These are phyloP conservation scores for Odocoileus virginianus DNA, from an alignment of 2,113 vertebrate species.

Conservation along the genomic window DNA sequence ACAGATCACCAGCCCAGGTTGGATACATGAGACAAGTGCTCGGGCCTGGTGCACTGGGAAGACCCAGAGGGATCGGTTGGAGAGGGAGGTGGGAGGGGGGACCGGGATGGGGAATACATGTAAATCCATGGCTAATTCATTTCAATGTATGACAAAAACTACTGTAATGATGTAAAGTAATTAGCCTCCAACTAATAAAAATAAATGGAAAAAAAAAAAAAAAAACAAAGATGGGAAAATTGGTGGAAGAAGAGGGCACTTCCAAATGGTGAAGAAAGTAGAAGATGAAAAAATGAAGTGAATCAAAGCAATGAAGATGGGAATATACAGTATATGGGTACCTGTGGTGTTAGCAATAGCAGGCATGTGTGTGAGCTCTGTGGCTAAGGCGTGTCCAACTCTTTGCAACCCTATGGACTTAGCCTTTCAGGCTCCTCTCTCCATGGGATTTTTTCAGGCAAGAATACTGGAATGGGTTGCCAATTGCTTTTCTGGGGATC, in stretches of 20 bases:
- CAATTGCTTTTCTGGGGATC: background rate
- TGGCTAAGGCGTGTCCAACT: background rate
- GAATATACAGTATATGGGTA: accelerated
- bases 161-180: too few relatives aligned
- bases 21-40: too few relatives aligned
- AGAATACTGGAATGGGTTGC: background rate
- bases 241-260: background rate
- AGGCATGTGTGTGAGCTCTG: background rate
- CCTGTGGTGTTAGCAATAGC: background rate
- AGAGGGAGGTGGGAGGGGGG: too few relatives aligned
- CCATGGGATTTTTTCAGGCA: background rate
- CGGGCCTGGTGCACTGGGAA: too few relatives aligned
- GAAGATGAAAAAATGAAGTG: background rate
- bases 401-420: background rate
- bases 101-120: too few relatives aligned
- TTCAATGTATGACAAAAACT: too few relatives aligned
- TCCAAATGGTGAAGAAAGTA: background rate
- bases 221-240: background rate
- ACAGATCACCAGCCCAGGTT: too few relatives aligned
- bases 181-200: too few relatives aligned
- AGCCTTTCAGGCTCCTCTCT: background rate
- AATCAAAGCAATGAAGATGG: background rate
- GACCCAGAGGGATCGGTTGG: too few relatives aligned
- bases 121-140: too few relatives aligned
- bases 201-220: too few relatives aligned